These are phyloP conservation scores for Aleiodes leptofemur DNA, from an alignment of 2,888 invertebrate genomes.

Conservation along the genomic window DNA sequence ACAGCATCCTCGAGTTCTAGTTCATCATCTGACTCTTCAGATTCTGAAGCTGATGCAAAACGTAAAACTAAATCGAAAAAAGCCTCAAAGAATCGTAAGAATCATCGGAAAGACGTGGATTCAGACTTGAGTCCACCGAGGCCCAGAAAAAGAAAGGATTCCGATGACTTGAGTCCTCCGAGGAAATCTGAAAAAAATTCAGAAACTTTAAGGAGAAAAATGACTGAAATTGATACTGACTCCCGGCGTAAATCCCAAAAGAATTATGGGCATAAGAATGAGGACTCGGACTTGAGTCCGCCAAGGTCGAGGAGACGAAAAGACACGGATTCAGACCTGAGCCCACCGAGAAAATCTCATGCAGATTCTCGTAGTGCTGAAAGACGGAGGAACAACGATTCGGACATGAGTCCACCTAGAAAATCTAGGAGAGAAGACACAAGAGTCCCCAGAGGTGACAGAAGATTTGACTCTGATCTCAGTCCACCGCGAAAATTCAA, in stretches of 20 bases:
- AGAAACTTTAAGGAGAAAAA: constrained; percentile 26
- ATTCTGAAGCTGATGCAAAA: constrained; percentile 71
- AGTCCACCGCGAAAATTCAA: constrained; percentile 56
- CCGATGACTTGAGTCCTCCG: constrained; percentile 36
- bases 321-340: constrained; percentile 60
- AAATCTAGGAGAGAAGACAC: constrained; percentile 41
- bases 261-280: constrained; percentile 29
- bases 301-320: constrained; percentile 44
- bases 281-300: constrained; percentile 55
- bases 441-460: neutral
- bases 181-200: constrained; percentile 11
- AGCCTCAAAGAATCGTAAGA: constrained; percentile 47
- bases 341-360: constrained; percentile 62
- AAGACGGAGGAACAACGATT: constrained; percentile 50
- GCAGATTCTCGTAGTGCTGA: constrained; percentile 39
- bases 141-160: constrained; percentile 30
- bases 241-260: constrained; percentile 56
- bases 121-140: constrained; percentile 57
- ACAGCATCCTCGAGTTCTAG: constrained; percentile 42
- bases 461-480: constrained; percentile 17
- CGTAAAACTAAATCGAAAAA: constrained; percentile 63
- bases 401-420: constrained; percentile 53
- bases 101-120: constrained; percentile 44
- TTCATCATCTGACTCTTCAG: constrained; percentile 62
- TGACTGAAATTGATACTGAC: constrained; percentile 46